These are phyloP conservation scores for Aepyceros melampus DNA, from an alignment of 2,113 vertebrate genomes.

Conservation along the genomic window DNA sequence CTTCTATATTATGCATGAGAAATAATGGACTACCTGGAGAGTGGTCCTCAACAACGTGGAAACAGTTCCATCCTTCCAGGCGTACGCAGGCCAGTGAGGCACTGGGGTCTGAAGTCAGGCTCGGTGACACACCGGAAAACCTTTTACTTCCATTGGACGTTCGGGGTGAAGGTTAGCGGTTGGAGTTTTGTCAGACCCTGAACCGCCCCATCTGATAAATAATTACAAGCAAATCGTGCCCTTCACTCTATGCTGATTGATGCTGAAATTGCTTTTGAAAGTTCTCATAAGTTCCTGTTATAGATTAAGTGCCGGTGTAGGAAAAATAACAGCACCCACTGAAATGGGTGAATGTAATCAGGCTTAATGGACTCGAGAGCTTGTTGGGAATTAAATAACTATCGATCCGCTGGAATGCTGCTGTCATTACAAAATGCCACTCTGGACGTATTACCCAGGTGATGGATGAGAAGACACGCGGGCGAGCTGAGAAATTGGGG, in stretches of 20 bases:
- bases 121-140: background rate
- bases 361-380: constrained; percentile 95
- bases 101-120: background rate
- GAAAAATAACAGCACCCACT: constrained; percentile 92
- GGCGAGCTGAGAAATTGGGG: constrained; percentile 79
- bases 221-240: constrained; percentile 88
- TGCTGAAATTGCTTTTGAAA: constrained; percentile 93
- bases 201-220: constrained; percentile 86
- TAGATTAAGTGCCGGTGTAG: constrained; percentile 92
- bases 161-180: constrained; percentile 76
- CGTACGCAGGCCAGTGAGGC: background rate
- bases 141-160: constrained; percentile 61
- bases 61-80: background rate
- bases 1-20: background rate
- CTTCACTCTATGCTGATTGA: constrained; percentile 90
- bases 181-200: constrained; percentile 74
- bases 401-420: constrained; percentile 94
- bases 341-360: constrained; percentile 96
- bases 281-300: constrained; percentile 95
- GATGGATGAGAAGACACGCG: constrained; percentile 85
- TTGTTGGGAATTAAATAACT: constrained; percentile 97
- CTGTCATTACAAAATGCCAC: constrained; percentile 95
- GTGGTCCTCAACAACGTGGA: background rate
- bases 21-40: background rate
- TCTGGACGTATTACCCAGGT: constrained; percentile 87